Evolutionary conservation across 2,113 vertebrate genomes (phyloP).

Genomic region (Tamias sibiricus): DNA sequence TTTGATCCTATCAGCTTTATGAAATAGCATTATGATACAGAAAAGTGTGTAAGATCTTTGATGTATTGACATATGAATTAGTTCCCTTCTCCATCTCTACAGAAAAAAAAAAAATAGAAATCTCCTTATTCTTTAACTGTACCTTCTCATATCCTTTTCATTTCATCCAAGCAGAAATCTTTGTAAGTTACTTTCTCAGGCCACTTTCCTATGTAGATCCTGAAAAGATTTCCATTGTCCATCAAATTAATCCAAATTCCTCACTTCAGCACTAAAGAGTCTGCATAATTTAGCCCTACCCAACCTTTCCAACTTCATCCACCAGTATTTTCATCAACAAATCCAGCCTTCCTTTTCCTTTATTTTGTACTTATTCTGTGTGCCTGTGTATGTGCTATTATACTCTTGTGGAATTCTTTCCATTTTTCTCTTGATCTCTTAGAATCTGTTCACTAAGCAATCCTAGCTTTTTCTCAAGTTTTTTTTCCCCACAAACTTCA

Average conservation of each 20-base stretch:
- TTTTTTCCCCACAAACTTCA: neutral
- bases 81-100: neutral
- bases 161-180: neutral
- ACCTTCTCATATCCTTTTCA: neutral
- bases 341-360: neutral
- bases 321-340: neutral
- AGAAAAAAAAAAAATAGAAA: neutral
- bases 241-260: neutral
- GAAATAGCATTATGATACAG: neutral
- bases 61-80: neutral
- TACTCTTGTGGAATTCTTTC: neutral
- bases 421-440: conserved; percentile 6
- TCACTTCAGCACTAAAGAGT: neutral
- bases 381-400: neutral
- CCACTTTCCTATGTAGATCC: neutral
- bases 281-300: neutral
- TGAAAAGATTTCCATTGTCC: neutral
- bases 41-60: neutral
- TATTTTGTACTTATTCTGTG: neutral
- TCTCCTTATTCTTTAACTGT: conserved; percentile 3
- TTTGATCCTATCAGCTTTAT: neutral
- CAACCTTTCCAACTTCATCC: neutral
- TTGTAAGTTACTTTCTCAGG: conserved; percentile 17
- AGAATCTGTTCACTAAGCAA: neutral
- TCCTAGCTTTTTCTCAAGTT: neutral